These are phyloP conservation scores for Apeltes quadracus DNA, from an alignment of 2,113 vertebrate species.

Conservation along the genomic window DNA sequence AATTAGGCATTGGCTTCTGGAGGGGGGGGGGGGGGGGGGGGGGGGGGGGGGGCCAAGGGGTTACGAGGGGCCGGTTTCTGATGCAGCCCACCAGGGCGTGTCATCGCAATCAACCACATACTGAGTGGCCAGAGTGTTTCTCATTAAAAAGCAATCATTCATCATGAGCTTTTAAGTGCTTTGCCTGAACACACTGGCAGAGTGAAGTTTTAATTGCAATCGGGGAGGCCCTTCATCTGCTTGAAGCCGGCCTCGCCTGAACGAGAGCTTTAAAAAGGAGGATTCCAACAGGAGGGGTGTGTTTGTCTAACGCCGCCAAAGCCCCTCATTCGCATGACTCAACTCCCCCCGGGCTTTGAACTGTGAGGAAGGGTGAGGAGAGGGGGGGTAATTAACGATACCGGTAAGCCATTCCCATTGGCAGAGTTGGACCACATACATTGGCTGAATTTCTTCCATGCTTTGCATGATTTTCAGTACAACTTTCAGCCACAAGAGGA, in stretches of 20 bases:
- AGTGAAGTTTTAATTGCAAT: slow-evolving; percentile 46
- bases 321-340: slow-evolving; percentile 45
- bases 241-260: slow-evolving; percentile 21
- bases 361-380: neutral
- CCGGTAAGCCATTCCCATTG: neutral
- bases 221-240: slow-evolving; percentile 18
- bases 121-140: slow-evolving; percentile 57
- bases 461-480: neutral
- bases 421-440: neutral
- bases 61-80: no score
- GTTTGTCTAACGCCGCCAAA: slow-evolving; percentile 37
- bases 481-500: neutral
- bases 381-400: neutral
- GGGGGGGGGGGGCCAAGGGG: no score
- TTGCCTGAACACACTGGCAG: slow-evolving; percentile 26
- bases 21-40: neutral
- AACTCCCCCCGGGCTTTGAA: slow-evolving; percentile 37
- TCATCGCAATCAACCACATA: slow-evolving; percentile 54
- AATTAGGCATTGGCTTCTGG: slow-evolving; percentile 8
- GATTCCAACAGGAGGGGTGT: slow-evolving; percentile 34
- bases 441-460: neutral
- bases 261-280: slow-evolving; percentile 32
- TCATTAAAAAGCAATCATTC: slow-evolving; percentile 67
- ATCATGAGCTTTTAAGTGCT: slow-evolving; percentile 31
- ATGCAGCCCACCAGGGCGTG: neutral